Conservation (phyloP, 2,888 invertebrate species). For the Notocelia uddmanniana region DNA sequence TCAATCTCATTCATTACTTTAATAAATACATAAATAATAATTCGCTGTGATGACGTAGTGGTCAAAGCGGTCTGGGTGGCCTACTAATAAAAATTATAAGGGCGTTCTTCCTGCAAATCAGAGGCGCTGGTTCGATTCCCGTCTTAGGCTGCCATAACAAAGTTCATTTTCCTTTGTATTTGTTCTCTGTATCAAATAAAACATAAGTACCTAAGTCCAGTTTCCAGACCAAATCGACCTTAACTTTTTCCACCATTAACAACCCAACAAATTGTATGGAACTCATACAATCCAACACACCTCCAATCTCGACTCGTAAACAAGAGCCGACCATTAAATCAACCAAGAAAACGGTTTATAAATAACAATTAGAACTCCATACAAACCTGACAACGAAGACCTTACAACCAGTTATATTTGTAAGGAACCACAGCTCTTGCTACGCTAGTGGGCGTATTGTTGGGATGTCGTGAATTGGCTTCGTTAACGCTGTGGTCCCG, state of each 20-base stretch:
- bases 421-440: background rate
- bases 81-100: too few species aligned
- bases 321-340: slow-evolving; percentile 35
- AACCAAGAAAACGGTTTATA: slow-evolving; percentile 38
- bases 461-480: slow-evolving; percentile 38
- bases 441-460: slow-evolving; percentile 6
- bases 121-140: too few species aligned
- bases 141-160: too few species aligned
- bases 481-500: slow-evolving; percentile 39
- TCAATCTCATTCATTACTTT: too few species aligned
- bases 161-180: too few species aligned
- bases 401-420: background rate
- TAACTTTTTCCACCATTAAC: background rate
- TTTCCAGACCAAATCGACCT: too few species aligned
- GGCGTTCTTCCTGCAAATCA: too few species aligned
- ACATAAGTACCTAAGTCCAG: too few species aligned
- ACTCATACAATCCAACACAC: slow-evolving; percentile 36
- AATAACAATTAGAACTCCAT: slow-evolving; percentile 44
- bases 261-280: slow-evolving; percentile 33
- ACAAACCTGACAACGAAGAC: background rate
- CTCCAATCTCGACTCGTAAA: slow-evolving; percentile 33
- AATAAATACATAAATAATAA: too few species aligned
- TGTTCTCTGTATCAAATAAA: too few species aligned
- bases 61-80: too few species aligned
- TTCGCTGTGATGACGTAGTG: too few species aligned